Base-by-base conservation (phyloP, 2,797 vertebrate species). In the Sphenopsis melanotis region DNA sequence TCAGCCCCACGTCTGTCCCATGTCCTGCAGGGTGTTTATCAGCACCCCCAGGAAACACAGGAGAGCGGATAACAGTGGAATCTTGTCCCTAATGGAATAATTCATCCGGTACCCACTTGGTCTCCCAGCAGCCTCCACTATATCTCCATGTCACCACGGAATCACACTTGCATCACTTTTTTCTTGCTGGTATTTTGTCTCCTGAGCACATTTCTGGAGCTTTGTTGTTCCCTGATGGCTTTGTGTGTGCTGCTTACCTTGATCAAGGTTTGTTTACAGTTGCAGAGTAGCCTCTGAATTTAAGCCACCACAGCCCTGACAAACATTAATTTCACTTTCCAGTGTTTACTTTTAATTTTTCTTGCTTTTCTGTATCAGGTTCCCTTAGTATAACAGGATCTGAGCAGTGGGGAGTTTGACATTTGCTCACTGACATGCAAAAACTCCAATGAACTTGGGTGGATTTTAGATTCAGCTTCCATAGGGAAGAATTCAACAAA, bases 321-420 rank as follows among this genome's bases (percentile, higher is more conserved):
- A 95, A 72, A 92, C 37, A 88, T 69, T 89, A 65, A 64, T 75
- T 93, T 93, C 55, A 49, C 44, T 90, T 95, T 66, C 63, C 53
- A 60, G 32, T 90, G 72, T 89, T 91, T 89, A 34, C 64, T 76
- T 93, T 87, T 87, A 41, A 32, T 95, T 90, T 85, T 92, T 81
- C 55, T 80, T 86, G 30, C 24, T 82, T 87, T 90, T 70, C 44
- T 53, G 24, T 81, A 63, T 72, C 47, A 81, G 32, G 26, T 82
- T 90, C 18, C 39, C 15, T 65, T 77, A 55, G 57, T 34, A 29
- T 50, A 61, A 37, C 34, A n/a, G 39, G 27, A 34, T 26, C 46
- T 57, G 57, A 93, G 49, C 61, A 37, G 49, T 23, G 17, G 9
- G 26, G 42, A 37, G n/a, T 78, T 88, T 68, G 66, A 57, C n/a